Evolutionary conservation across 1,140 invertebrate species (phyloP), one percentile per base, ranked within the genome.

Genomic region (Drosophila pseudoobscura): DNA sequence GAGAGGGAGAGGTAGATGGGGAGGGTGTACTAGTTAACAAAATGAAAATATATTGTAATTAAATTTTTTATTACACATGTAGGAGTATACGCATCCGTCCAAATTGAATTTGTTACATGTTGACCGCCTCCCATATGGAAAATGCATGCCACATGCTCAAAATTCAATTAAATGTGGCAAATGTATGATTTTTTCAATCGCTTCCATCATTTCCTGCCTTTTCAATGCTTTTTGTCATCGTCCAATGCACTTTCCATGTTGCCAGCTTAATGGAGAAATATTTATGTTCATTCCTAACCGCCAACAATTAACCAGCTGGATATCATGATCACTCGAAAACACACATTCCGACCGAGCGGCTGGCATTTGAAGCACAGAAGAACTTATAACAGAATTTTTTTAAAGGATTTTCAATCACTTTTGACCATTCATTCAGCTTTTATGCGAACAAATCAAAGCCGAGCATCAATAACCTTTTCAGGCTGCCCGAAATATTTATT

Each of bases 91-190:
- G 54, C 39, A 55, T 47, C 47, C 39, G 52, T 47, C 47, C 39
- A 77, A 80, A 85, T 82, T 77, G 61, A 68, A 80, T 78, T 66
- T 71, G 62, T 62, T 51, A 46, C 11, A 41, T 53, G 53, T 24
- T 49, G 49, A 35, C 43, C 41, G 26, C 35, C 24, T 39, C 44
- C 49, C 31, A 35, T 49, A 57, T 65, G 57, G 58, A 73, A 70
- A 69, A 68, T 47, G 52, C 22, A 46, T 79, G 58, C 65, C 60
- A 72, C 62, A 73, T 71, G 57, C 56, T 61, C 60, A 39, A 71
- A 83, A 87, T 88, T 88, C 66, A 88, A 87, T 87, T 88, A 88
- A 78, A 78, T 56, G 50, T 60, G 52, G 50, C 60, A 75, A 78
- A 62, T 75, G 26, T 41, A 60, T 80, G 66, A 61, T 59, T 73